Conservation (phyloP, 2,113 vertebrate genomes). For the Pachycephala philippinensis region DNA sequence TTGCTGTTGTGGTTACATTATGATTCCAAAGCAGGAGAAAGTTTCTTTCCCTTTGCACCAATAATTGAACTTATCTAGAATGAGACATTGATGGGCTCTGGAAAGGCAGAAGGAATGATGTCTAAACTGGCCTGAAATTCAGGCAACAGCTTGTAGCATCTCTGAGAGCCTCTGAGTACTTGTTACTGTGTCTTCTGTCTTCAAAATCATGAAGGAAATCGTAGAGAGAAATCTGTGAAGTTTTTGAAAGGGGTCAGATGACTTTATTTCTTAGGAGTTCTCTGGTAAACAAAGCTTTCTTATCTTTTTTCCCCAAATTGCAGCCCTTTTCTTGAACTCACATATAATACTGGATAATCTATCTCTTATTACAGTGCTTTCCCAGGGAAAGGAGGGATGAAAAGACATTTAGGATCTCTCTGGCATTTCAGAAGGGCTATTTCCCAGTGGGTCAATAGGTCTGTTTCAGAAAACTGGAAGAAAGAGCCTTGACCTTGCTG, state of each 20-base stretch:
- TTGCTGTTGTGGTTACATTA: not conserved
- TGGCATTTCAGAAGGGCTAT: not conserved
- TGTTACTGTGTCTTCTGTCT: not conserved
- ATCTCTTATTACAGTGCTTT: not conserved
- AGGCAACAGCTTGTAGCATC: not conserved
- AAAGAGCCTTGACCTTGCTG: not conserved
- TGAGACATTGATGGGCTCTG: not conserved
- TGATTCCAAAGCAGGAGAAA: not conserved
- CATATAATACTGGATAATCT: not conserved
- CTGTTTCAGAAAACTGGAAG: not conserved
- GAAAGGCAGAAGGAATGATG: not conserved
- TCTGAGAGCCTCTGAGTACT: not conserved
- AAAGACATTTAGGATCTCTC: not conserved
- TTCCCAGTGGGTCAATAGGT: not conserved
- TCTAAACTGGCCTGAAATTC: slow-evolving; percentile 2
- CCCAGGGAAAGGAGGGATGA: not conserved
- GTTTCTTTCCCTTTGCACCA: not conserved
- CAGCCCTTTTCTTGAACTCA: not conserved
- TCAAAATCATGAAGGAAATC: not conserved
- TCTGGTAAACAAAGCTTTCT: not conserved
- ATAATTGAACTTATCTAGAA: not conserved
- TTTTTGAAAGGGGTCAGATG: not conserved
- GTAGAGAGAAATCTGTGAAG: not conserved
- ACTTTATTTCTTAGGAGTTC: not conserved
- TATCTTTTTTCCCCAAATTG: not conserved